These are phyloP conservation scores for Brienomyrus longianalis DNA, from an alignment of 2,113 vertebrate species.

Conservation along the genomic window DNA sequence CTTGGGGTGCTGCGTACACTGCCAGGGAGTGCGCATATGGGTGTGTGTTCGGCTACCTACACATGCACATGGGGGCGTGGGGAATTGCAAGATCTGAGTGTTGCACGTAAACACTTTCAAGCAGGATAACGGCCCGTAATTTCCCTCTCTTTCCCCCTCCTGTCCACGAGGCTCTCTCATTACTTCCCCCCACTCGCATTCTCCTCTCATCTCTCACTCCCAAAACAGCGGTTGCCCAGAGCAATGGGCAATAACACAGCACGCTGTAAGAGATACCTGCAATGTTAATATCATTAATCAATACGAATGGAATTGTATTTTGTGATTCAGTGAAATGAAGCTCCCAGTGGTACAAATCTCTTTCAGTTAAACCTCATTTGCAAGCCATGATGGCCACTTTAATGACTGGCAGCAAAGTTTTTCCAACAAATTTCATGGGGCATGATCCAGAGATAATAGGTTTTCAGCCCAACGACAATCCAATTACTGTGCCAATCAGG, in stretches of 20 bases:
- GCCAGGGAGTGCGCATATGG: not conserved
- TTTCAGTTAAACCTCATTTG: conserved; percentile 90
- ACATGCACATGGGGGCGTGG: not conserved
- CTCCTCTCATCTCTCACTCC: conserved; percentile 34
- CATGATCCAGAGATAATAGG: conserved; percentile 99
- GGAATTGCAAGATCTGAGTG: conserved; percentile 19
- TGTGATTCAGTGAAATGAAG: conserved; percentile 80
- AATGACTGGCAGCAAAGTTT: conserved; percentile 99
- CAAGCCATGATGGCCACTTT: conserved; percentile 98
- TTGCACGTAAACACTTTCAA: conserved; percentile 31
- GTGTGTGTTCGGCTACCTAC: not conserved
- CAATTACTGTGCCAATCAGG: conserved; percentile 99
- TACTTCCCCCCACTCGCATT: conserved; percentile 24
- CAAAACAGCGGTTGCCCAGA: conserved; percentile 53
- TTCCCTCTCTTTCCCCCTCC: conserved; percentile 28
- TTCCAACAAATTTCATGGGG: conserved; percentile 99
- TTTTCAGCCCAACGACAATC: conserved; percentile 99
- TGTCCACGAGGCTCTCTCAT: conserved; percentile 18
- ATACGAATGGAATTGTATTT: conserved; percentile 89
- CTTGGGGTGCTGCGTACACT: not conserved
- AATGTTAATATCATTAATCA: conserved; percentile 99
- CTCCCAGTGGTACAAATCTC: conserved; percentile 86
- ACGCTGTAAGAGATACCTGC: conserved; percentile 74
- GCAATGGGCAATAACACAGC: conserved; percentile 70
- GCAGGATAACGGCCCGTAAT: conserved; percentile 16